Evolutionary conservation across 2,797 vertebrate species (phyloP).

Genomic region (Pangasius larnaudii): DNA sequence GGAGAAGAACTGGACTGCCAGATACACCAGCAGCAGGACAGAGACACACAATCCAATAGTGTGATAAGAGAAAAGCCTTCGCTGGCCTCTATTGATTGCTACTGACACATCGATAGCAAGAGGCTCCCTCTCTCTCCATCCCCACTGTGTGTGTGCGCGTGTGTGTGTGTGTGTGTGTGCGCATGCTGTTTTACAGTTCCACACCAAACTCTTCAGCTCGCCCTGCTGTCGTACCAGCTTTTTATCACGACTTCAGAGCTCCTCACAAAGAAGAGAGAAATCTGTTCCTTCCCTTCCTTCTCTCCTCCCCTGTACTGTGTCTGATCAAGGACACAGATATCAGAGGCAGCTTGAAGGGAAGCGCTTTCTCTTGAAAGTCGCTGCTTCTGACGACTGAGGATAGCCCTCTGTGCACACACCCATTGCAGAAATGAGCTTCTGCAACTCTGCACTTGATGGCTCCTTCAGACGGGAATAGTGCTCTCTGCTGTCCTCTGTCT

Average conservation of each 20-base stretch:
- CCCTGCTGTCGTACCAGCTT: conserved; percentile 26
- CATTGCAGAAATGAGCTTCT: conserved; percentile 30
- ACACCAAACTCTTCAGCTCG: conserved; percentile 36
- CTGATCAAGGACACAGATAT: conserved; percentile 53
- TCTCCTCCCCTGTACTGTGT: conserved; percentile 25
- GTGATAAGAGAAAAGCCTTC: conserved; percentile 51
- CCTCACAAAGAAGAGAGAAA: conserved; percentile 37
- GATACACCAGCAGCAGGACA: conserved; percentile 37
- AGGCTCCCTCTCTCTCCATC: background rate
- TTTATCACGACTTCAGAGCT: conserved; percentile 44
- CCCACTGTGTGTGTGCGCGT: background rate
- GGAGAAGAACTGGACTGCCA: conserved; percentile 36
- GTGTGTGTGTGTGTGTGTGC: background rate
- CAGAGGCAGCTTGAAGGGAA: conserved; percentile 45
- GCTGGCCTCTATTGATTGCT: conserved; percentile 45
- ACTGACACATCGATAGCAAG: conserved; percentile 42
- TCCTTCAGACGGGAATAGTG: conserved; percentile 39
- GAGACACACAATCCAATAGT: conserved; percentile 48
- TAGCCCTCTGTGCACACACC: conserved; percentile 28
- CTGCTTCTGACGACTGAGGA: conserved; percentile 41
- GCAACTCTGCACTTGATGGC: conserved; percentile 26
- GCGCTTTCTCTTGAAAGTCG: conserved; percentile 40
- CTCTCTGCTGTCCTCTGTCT: conserved; percentile 46
- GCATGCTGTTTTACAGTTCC: conserved; percentile 5
- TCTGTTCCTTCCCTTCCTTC: conserved; percentile 35